phyloP scores from a whole-genome alignment of 64 coral and sea anemone species.

The Platygyra sinensis region DNA sequence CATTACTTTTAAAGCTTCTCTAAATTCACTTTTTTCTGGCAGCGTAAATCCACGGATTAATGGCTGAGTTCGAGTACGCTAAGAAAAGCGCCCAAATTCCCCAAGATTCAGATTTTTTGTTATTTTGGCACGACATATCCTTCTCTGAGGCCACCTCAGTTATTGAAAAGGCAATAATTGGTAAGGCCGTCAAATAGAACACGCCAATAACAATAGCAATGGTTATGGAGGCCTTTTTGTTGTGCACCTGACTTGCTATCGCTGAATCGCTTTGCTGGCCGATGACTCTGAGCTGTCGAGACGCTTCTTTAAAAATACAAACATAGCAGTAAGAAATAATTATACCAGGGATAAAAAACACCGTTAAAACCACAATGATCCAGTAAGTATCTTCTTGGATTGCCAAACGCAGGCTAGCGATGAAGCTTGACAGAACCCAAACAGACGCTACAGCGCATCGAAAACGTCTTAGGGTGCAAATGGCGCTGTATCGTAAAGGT shows the following conservation, averaged over 20 bases:
- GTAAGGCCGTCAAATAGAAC: conserved; percentile 11
- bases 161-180: conserved; percentile 2
- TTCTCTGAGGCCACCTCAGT: not conserved
- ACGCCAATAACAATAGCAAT: conserved; percentile 25
- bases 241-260: not conserved
- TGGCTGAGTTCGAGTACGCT: conserved; percentile 22
- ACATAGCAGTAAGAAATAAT: conserved; percentile 15
- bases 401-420: conserved; percentile 19
- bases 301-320: conserved; percentile 38
- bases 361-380: not conserved
- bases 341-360: not conserved
- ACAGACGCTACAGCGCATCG: not conserved
- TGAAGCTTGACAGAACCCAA: not conserved
- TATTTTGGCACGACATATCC: not conserved
- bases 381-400: conserved; percentile 3
- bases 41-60: conserved; percentile 46
- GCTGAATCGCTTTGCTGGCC: not conserved
- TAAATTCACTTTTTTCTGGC: conserved; percentile 39
- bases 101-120: not conserved
- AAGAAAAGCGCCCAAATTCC: conserved; percentile 22
- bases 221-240: conserved; percentile 26
- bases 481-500: conserved; percentile 5
- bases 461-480: not conserved
- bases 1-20: conserved; percentile 1
- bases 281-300: not conserved